Evolutionary conservation across 1,140 invertebrate genomes (phyloP).

Genomic region (Calosoma granatense): DNA sequence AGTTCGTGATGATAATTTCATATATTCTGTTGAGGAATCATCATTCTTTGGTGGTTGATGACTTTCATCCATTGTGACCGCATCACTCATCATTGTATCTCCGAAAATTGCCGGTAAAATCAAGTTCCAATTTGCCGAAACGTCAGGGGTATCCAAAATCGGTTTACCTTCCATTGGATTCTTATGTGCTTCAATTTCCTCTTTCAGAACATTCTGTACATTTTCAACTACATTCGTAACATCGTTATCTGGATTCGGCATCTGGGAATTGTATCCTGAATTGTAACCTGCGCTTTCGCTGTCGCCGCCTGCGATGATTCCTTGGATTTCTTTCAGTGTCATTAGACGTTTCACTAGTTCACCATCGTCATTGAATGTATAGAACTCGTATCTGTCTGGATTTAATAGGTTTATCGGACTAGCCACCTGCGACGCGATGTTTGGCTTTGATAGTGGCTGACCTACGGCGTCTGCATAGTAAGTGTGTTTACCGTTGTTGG

Average conservation of each 20-base stretch:
- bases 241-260: constrained; percentile 47
- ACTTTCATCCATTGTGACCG: neutral
- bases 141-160: constrained; percentile 54
- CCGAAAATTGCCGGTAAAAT: constrained; percentile 68
- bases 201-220: constrained; percentile 70
- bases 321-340: constrained; percentile 72
- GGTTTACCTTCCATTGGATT: constrained; percentile 36
- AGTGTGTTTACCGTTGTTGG: constrained; percentile 40
- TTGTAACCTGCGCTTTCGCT: constrained; percentile 40
- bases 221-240: constrained; percentile 69
- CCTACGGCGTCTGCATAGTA: constrained; percentile 50
- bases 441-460: constrained; percentile 45
- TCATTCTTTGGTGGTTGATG: too few relatives aligned
- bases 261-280: constrained; percentile 20
- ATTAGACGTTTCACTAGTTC: constrained; percentile 70
- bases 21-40: neutral
- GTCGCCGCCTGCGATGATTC: constrained; percentile 67
- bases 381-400: constrained; percentile 74
- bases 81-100: constrained; percentile 28
- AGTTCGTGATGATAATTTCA: neutral
- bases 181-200: constrained; percentile 56
- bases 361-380: constrained; percentile 70
- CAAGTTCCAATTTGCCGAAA: constrained; percentile 65
- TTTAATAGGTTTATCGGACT: constrained; percentile 64
- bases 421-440: constrained; percentile 44